Conservation (phyloP, 2,888 invertebrate species). For the Geophilus truncorum region DNA sequence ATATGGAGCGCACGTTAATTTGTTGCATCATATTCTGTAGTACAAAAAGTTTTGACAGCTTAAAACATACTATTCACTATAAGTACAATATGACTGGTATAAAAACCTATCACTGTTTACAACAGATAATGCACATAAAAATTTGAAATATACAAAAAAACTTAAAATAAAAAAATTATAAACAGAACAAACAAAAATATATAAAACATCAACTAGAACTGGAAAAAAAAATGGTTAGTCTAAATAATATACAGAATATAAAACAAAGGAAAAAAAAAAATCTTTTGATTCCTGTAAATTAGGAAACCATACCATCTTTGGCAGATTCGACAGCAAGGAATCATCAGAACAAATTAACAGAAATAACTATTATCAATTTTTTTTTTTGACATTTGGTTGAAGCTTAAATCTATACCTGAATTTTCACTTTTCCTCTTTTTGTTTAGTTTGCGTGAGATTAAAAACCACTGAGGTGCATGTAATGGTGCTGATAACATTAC, state of each 20-base stretch:
- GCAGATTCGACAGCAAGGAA: background rate
- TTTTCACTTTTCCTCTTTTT: background rate
- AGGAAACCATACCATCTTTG: background rate
- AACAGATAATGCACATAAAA: conserved; percentile 27
- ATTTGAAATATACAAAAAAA: conserved; percentile 10
- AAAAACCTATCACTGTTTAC: conserved; percentile 24
- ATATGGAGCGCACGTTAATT: background rate
- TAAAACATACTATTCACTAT: conserved; percentile 20
- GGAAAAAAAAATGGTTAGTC: background rate
- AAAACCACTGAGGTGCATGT: conserved; percentile 13
- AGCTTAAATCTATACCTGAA: conserved; percentile 10
- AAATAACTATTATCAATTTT: background rate
- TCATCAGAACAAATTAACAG: background rate
- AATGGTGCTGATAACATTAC: background rate
- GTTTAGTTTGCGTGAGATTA: background rate
- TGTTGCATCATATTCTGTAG: background rate
- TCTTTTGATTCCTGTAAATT: background rate
- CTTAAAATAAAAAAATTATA: background rate
- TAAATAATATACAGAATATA: background rate
- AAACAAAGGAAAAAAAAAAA: background rate
- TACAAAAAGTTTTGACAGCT: conserved; percentile 20
- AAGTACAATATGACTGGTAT: conserved; percentile 21
- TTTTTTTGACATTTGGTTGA: conserved; percentile 16
- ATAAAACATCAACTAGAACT: background rate
- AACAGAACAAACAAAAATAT: background rate